A percentile compares a stretch with the other conserved stretches of the same genome.
Conservation (phyloP, 2,113 vertebrate genomes). For the Ciconia maguari region DNA sequence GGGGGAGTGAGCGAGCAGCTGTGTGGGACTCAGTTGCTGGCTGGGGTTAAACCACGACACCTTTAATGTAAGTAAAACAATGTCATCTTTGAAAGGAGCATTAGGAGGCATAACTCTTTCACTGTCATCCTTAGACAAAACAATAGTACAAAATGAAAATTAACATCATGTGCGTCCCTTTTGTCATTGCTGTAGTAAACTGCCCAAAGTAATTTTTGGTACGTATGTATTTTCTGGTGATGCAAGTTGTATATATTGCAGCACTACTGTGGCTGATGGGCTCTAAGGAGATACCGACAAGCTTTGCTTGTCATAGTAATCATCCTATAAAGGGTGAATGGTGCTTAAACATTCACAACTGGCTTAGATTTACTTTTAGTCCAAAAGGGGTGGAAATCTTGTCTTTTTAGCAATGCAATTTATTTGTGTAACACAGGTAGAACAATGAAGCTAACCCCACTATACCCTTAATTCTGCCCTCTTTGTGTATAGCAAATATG, state of each 20-base stretch:
- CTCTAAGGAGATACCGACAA: background rate
- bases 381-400: background rate
- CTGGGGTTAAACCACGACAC: too few species aligned
- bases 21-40: background rate
- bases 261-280: background rate
- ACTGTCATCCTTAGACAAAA: background rate
- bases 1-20: background rate
- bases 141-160: background rate
- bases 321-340: background rate
- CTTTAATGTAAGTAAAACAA: constrained; percentile 2
- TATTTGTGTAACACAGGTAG: background rate
- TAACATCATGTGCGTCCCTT: background rate
- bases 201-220: background rate
- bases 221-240: background rate
- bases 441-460: background rate
- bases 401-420: background rate
- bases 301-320: background rate
- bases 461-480: background rate
- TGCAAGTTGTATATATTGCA: background rate
- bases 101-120: constrained; percentile 2
- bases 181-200: background rate
- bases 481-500: background rate
- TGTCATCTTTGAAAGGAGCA: background rate
- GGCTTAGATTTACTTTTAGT: background rate
- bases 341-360: background rate